A percentile compares a stretch with the other conserved stretches of the same genome.
These are phyloP conservation scores for Dicroscelio sp. DNA, from an alignment of 2,888 invertebrate species.

Conservation along the genomic window DNA sequence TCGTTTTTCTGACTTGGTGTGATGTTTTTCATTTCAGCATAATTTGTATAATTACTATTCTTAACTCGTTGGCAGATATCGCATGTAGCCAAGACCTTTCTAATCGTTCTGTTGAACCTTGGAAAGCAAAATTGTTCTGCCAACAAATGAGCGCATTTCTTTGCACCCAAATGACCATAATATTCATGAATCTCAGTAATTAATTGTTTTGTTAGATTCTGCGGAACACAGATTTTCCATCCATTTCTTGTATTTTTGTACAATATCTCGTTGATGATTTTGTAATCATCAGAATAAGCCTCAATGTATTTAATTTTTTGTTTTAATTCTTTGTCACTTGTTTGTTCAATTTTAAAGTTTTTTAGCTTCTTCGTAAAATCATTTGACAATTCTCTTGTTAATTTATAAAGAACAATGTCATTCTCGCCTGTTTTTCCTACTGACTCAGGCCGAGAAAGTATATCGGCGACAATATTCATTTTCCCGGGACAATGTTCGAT, in stretches of 20 bases:
- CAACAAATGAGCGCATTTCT: slow-evolving; percentile 27
- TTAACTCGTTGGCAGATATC: slow-evolving; percentile 34
- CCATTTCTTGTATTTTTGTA: not conserved
- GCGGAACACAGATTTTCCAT: not conserved
- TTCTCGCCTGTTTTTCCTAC: not conserved
- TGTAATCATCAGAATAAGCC: not conserved
- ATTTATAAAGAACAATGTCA: slow-evolving; percentile 1
- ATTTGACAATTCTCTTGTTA: not conserved
- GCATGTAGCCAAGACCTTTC: not conserved
- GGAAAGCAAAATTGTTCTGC: slow-evolving; percentile 38
- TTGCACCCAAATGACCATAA: slow-evolving; percentile 48
- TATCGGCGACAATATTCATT: slow-evolving; percentile 83
- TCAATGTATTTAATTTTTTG: too few relatives aligned
- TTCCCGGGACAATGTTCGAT: slow-evolving; percentile 82
- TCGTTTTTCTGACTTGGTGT: slow-evolving; percentile 29
- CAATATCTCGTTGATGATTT: not conserved
- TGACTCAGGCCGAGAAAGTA: not conserved
- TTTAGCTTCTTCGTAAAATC: not conserved
- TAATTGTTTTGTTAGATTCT: not conserved
- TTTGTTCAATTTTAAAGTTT: not conserved
- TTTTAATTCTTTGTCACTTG: not conserved
- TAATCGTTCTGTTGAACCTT: not conserved
- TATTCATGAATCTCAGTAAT: slow-evolving; percentile 18
- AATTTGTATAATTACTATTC: not conserved
- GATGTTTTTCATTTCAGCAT: not conserved